These are phyloP conservation scores for Amphiprion clarkii DNA, from an alignment of 2,797 vertebrate genomes.

Conservation along the genomic window DNA sequence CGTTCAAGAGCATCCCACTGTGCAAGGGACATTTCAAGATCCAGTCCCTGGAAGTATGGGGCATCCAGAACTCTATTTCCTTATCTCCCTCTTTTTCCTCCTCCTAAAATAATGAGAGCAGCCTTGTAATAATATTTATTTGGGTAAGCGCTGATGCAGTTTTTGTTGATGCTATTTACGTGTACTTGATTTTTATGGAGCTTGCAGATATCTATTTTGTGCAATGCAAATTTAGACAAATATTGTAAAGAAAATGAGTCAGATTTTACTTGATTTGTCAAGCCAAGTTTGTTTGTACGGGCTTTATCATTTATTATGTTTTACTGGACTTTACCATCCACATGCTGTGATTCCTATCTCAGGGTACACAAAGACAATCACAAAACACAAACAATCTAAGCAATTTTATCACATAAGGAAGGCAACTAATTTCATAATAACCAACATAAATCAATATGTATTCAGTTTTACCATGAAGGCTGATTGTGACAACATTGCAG, in stretches of 20 bases:
- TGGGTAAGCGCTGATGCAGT: background rate
- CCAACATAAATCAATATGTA: background rate
- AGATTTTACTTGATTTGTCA: slow-evolving; percentile 10
- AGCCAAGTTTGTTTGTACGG: background rate
- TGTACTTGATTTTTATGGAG: slow-evolving; percentile 15
- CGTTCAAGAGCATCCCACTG: slow-evolving; percentile 89
- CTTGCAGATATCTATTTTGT: slow-evolving; percentile 32
- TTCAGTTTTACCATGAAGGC: background rate
- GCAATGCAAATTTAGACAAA: slow-evolving; percentile 28
- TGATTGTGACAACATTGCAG: background rate
- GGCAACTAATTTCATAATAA: background rate
- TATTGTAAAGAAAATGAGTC: slow-evolving; percentile 1
- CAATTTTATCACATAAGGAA: background rate
- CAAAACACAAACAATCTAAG: background rate
- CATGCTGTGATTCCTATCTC: background rate
- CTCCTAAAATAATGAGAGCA: slow-evolving; percentile 22
- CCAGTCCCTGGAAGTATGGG: slow-evolving; percentile 90
- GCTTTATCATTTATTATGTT: background rate
- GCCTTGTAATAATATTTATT: background rate
- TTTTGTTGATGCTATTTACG: slow-evolving; percentile 14
- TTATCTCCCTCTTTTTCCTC: slow-evolving; percentile 49
- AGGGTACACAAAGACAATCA: background rate
- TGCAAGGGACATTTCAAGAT: slow-evolving; percentile 89
- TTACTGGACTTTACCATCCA: slow-evolving; percentile 3
- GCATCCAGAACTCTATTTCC: slow-evolving; percentile 84